Evolutionary conservation across 2,797 vertebrate species (phyloP).

Genomic region (Scolopax bukidnonensis): DNA sequence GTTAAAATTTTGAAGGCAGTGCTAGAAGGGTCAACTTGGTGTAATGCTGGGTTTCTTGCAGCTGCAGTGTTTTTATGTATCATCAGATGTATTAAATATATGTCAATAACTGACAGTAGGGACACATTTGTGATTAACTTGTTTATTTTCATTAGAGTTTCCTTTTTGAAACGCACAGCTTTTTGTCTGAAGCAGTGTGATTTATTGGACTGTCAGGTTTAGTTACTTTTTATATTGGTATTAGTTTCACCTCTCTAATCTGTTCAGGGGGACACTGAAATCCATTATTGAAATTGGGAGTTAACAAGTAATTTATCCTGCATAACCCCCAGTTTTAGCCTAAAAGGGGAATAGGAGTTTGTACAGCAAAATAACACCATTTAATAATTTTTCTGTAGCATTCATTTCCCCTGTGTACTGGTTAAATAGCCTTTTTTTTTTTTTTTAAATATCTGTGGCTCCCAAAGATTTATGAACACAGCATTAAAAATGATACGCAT

Average conservation of each 20-base stretch:
- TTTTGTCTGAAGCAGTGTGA: constrained; percentile 12
- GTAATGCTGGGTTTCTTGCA: not conserved
- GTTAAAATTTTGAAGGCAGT: not conserved
- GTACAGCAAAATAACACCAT: not conserved
- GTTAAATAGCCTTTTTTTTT: not conserved
- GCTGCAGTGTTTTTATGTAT: not conserved
- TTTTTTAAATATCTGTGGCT: not conserved
- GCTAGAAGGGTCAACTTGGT: not conserved
- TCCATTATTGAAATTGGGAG: not conserved
- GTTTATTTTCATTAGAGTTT: not conserved
- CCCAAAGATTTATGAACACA: not conserved
- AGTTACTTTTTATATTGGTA: not conserved
- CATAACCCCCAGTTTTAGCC: not conserved
- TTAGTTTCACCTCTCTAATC: not conserved
- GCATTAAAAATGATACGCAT: not conserved
- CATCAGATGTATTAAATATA: not conserved
- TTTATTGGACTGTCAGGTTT: constrained; percentile 36
- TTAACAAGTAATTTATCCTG: constrained; percentile 5
- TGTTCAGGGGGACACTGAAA: not conserved
- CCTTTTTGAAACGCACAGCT: not conserved
- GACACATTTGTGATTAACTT: not conserved
- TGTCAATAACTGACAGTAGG: not conserved
- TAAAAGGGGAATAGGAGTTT: not conserved
- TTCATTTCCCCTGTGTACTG: not conserved
- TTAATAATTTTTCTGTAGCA: not conserved